These are phyloP conservation scores for Rhynchotus rufescens DNA, from an alignment of 2,797 vertebrate genomes.

Conservation along the genomic window DNA sequence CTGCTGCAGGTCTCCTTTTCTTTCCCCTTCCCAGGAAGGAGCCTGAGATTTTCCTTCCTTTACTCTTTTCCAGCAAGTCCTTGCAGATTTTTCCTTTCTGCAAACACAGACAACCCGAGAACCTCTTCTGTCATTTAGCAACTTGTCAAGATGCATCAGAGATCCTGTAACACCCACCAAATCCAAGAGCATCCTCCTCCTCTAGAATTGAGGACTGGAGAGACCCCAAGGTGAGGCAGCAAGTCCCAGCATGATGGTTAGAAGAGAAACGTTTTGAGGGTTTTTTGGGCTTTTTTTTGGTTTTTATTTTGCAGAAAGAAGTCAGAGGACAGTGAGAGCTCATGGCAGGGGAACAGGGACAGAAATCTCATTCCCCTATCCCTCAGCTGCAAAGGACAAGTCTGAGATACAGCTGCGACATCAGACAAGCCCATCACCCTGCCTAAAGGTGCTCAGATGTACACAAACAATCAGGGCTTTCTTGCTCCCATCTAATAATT, in stretches of 20 bases:
- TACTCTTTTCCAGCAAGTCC: not conserved
- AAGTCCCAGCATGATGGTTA: not conserved
- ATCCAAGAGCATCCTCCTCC: not conserved
- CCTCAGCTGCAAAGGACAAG: not conserved
- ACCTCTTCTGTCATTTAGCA: not conserved
- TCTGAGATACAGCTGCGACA: not conserved
- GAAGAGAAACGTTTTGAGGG: no score
- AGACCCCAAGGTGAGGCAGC: not conserved
- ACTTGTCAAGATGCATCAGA: not conserved
- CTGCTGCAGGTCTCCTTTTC: not conserved
- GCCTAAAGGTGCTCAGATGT: not conserved
- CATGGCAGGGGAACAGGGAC: rapidly evolving
- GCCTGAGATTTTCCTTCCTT: not conserved
- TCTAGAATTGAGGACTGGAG: not conserved
- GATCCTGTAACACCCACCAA: not conserved
- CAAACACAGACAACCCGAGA: rapidly evolving
- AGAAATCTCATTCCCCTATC: no score
- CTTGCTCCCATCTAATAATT: not conserved
- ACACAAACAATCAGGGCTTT: not conserved
- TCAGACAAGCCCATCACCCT: not conserved
- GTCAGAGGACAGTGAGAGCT: not conserved
- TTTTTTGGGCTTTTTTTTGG: not conserved
- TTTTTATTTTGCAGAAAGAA: not conserved
- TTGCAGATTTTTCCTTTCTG: rapidly evolving
- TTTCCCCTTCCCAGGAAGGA: not conserved